phyloP scores from a whole-genome alignment of 2,797 vertebrate genomes.

The Mormyrops boulengeri region DNA sequence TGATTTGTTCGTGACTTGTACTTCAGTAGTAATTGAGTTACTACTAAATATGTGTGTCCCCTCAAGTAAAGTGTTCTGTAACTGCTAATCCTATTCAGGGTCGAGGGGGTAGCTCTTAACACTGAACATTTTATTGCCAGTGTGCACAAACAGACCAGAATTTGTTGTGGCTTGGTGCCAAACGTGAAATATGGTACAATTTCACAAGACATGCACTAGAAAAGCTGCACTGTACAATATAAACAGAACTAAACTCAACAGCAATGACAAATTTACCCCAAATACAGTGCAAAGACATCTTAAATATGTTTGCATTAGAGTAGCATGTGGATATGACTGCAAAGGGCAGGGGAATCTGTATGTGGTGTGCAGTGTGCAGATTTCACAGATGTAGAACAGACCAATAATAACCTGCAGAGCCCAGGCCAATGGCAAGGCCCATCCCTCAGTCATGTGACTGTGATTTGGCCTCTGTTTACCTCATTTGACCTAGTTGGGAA shows the following conservation, averaged over 20 bases:
- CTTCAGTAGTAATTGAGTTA: neutral
- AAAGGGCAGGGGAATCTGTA: neutral
- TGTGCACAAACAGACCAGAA: neutral
- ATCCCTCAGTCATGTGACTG: neutral
- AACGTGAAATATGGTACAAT: neutral
- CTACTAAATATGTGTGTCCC: neutral
- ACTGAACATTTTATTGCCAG: neutral
- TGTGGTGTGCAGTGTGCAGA: neutral
- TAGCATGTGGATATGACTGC: neutral
- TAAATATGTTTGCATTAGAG: neutral
- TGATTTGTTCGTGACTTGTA: neutral
- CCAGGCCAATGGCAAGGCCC: neutral
- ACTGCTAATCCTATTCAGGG: neutral
- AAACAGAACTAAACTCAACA: neutral
- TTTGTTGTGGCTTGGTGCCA: neutral
- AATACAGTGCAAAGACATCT: neutral
- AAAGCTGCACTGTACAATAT: neutral
- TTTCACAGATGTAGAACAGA: neutral
- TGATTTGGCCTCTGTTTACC: neutral
- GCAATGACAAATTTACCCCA: neutral
- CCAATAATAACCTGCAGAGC: neutral
- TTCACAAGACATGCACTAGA: neutral
- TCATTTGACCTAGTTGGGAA: neutral
- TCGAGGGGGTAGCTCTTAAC: neutral
- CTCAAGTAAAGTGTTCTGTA: neutral